These are phyloP conservation scores for mouse (Mus musculus) DNA, from an alignment of 2,113 vertebrate species.

Conservation along the genomic window DNA sequence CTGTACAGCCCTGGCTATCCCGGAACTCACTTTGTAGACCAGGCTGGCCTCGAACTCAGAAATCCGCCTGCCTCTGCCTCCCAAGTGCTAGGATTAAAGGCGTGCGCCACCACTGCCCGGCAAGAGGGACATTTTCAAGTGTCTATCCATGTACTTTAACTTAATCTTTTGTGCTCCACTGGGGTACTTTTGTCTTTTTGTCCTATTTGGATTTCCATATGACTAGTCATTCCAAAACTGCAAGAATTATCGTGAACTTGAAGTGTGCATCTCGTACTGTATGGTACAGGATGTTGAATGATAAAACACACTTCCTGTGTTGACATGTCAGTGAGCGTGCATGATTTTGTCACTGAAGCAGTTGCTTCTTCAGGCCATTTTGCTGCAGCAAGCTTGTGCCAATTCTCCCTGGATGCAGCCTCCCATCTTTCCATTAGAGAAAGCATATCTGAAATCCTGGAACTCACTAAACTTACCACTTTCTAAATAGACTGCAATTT, in stretches of 20 bases:
- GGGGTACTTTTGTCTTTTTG: conserved; percentile 48
- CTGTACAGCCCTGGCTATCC: too few species aligned
- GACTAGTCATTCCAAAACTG: conserved; percentile 5
- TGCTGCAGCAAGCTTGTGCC: conserved; percentile 25
- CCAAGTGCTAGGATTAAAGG: too few species aligned
- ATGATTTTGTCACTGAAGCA: not conserved
- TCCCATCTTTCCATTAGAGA: not conserved
- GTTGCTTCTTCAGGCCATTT: conserved; percentile 38
- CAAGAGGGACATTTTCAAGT: conserved; percentile 40
- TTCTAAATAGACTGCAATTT: not conserved
- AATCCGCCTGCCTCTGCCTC: too few species aligned
- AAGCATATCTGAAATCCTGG: not conserved
- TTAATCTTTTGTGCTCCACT: not conserved
- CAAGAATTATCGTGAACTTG: conserved; percentile 8
- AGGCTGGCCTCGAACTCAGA: too few species aligned
- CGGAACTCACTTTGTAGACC: too few species aligned
- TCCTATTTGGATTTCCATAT: conserved; percentile 47
- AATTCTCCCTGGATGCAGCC: conserved; percentile 8
- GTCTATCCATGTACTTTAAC: not conserved
- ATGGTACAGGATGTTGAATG: not conserved
- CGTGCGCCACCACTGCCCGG: too few species aligned
- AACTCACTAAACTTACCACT: not conserved
- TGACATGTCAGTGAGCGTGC: not conserved
- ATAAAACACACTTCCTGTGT: conserved; percentile 22
- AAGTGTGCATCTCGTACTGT: conserved; percentile 5